These are phyloP conservation scores for Bellardia pandia DNA, from an alignment of 2,888 invertebrate genomes.

Conservation along the genomic window DNA sequence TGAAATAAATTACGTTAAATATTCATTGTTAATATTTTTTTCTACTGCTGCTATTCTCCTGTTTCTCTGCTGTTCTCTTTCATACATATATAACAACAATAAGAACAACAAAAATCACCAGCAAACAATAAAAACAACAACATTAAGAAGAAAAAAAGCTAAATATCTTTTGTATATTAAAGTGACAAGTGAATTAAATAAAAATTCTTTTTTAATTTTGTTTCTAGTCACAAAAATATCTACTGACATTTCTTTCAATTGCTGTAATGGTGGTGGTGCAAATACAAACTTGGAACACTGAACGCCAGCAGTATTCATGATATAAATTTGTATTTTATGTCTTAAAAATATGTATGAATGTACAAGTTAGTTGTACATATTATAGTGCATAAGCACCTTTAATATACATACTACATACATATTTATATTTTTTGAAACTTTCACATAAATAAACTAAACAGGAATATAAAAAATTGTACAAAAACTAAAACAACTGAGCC, in stretches of 20 bases:
- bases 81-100: constrained; percentile 6
- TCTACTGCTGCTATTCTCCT: neutral
- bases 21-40: neutral
- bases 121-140: too few species aligned
- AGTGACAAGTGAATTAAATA: constrained; percentile 72
- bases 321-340: neutral
- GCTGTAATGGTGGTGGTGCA: neutral
- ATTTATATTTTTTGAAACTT: too few species aligned
- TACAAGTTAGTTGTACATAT: neutral
- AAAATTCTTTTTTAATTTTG: constrained; percentile 37
- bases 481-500: too few species aligned
- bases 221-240: neutral
- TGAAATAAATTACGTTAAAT: constrained; percentile 25
- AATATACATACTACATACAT: too few species aligned
- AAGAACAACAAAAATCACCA: constrained; percentile 21
- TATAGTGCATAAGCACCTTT: too few species aligned
- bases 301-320: neutral
- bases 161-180: constrained; percentile 70
- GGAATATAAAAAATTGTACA: too few species aligned
- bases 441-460: too few species aligned
- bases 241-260: constrained; percentile 4
- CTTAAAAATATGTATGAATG: neutral
- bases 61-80: constrained; percentile 18
- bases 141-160: neutral
- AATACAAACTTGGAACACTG: neutral